A percentile compares a stretch with the other conserved stretches of the same genome.
phyloP scores from a whole-genome alignment of 2,888 invertebrate genomes.

The Lepidocyrtinus sp. region DNA sequence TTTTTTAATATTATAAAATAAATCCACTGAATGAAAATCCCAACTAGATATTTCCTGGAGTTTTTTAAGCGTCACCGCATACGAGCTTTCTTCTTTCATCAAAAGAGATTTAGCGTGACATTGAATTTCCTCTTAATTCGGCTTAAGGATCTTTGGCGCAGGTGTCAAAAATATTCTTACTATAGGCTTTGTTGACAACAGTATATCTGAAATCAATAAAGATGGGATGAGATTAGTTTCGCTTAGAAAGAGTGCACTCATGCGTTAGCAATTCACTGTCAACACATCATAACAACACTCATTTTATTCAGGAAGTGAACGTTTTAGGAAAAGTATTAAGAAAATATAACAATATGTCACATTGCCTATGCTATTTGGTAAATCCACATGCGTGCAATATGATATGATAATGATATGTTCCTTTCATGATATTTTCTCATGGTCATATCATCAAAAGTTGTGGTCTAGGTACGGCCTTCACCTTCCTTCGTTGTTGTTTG shows the following conservation, averaged over 20 bases:
- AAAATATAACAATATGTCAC: neutral
- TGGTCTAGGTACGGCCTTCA: conserved; percentile 5
- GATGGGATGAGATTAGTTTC: neutral
- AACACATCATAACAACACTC: conserved; percentile 50
- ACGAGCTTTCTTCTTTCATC: neutral
- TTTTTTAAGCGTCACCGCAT: no score
- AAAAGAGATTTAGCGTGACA: neutral
- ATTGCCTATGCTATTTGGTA: neutral
- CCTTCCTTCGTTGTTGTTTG: neutral
- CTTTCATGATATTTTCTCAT: conserved; percentile 2
- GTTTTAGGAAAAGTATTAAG: neutral
- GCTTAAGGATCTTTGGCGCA: neutral
- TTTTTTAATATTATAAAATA: no score
- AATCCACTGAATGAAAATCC: no score
- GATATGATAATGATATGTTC: neutral
- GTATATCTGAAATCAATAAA: neutral
- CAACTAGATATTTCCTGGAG: no score
- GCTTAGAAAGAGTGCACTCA: conserved; percentile 23
- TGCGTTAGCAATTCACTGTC: conserved; percentile 38
- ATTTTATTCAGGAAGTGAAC: neutral
- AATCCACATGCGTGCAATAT: conserved; percentile 3
- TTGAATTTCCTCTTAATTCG: conserved; percentile 2
- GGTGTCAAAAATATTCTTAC: neutral
- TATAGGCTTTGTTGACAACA: neutral
- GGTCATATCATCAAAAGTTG: neutral